Conservation (phyloP, 1,140 invertebrate species). For the Pachypeltis micranthus region DNA sequence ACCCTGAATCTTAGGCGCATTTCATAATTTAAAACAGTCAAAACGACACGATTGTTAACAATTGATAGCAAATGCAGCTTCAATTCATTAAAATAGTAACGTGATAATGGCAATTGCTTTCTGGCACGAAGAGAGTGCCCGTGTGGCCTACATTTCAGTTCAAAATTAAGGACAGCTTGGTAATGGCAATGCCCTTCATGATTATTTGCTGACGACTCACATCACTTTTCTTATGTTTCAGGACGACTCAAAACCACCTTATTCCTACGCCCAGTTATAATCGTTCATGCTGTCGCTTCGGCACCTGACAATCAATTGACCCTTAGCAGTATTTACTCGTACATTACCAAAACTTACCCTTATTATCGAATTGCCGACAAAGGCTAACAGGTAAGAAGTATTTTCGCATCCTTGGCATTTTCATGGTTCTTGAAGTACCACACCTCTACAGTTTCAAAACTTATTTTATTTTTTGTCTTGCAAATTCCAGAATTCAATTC, state of each 20-base stretch:
- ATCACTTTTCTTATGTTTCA: constrained; percentile 26
- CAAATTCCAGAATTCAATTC: constrained; percentile 87
- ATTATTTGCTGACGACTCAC: background rate
- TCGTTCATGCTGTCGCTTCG: constrained; percentile 93
- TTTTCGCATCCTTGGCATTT: no score
- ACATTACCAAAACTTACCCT: constrained; percentile 97
- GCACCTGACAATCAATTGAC: constrained; percentile 91
- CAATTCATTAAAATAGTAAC: no score
- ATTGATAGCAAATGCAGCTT: no score
- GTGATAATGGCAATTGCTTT: no score
- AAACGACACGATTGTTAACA: no score
- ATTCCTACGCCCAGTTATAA: constrained; percentile 96
- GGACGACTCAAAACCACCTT: constrained; percentile 91
- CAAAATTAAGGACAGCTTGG: no score
- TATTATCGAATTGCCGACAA: constrained; percentile 97
- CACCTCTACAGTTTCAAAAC: no score
- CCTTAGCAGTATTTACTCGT: constrained; percentile 96
- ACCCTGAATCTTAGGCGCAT: no score
- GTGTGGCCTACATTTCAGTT: no score
- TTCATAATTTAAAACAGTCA: no score
- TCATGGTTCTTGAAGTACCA: background rate
- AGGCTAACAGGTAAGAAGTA: constrained; percentile 84
- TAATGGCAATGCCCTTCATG: background rate
- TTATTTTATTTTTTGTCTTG: no score
- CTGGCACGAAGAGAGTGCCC: no score